Conservation (phyloP, 2,888 invertebrate species). For the Drosophila meridionalis region DNA sequence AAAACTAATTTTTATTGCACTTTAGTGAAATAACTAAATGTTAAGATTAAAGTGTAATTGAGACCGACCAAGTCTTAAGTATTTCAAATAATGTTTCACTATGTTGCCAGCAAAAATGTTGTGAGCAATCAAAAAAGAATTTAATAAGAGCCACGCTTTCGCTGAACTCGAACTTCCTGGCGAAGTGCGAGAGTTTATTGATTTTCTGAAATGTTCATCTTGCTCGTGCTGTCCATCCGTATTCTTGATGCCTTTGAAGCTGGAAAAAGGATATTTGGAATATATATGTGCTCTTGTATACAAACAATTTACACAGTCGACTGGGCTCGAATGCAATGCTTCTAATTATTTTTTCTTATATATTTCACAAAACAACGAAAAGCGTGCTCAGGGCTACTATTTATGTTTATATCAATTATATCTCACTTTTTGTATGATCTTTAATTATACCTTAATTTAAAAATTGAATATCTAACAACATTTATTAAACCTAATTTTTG, state of each 20-base stretch:
- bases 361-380: background rate
- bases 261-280: background rate
- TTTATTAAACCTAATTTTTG: background rate
- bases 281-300: background rate
- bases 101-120: conserved; percentile 1
- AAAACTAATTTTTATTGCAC: background rate
- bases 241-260: background rate
- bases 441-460: background rate
- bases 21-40: background rate
- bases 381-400: background rate
- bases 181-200: conserved; percentile 1
- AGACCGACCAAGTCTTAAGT: no score
- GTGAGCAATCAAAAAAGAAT: background rate
- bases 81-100: background rate
- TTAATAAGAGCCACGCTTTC: background rate
- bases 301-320: background rate
- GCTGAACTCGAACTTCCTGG: background rate
- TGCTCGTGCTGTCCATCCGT: background rate
- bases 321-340: background rate
- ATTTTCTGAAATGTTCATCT: background rate
- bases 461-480: background rate
- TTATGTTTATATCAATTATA: background rate
- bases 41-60: background rate
- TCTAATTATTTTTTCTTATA: background rate
- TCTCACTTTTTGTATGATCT: background rate